Conservation (phyloP, 2,797 vertebrate species). For the Delichon dasypus region DNA sequence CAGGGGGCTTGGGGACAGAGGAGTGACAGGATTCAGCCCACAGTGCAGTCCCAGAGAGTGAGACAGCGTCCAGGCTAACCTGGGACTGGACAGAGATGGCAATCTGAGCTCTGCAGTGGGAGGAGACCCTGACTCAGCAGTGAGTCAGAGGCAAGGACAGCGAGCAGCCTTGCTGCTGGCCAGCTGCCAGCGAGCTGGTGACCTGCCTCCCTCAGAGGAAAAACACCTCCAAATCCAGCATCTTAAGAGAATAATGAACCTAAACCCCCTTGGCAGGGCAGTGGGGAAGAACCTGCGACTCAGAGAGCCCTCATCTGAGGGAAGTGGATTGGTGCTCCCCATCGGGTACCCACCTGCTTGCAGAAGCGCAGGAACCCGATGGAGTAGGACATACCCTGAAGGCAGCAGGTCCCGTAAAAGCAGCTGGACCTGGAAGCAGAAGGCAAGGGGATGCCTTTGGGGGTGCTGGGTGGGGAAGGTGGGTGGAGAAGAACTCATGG, state of each 20-base stretch:
- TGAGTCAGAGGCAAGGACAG: slow-evolving; percentile 65
- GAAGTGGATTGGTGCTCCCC: fast-evolving
- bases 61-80: not conserved
- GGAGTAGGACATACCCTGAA: slow-evolving; percentile 89
- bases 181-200: not conserved
- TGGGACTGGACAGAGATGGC: slow-evolving; percentile 42
- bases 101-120: slow-evolving; percentile 56
- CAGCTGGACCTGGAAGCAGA: slow-evolving; percentile 86
- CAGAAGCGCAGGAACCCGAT: slow-evolving; percentile 97
- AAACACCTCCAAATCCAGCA: not conserved
- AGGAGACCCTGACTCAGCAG: slow-evolving; percentile 68
- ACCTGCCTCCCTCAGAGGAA: not conserved
- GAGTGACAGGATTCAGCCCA: not conserved
- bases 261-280: not conserved
- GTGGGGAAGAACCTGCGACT: not conserved
- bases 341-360: slow-evolving; percentile 85
- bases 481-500: not conserved
- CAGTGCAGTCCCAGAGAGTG: not conserved
- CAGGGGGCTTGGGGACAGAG: not conserved
- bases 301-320: not conserved
- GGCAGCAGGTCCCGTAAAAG: slow-evolving; percentile 91
- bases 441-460: fast-evolving
- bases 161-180: slow-evolving; percentile 40
- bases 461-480: not conserved
- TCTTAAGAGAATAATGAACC: not conserved